A percentile compares a stretch with the other conserved stretches of the same genome.
These are phyloP conservation scores for Calliopum simillimum DNA, from an alignment of 2,888 invertebrate genomes.

Conservation along the genomic window DNA sequence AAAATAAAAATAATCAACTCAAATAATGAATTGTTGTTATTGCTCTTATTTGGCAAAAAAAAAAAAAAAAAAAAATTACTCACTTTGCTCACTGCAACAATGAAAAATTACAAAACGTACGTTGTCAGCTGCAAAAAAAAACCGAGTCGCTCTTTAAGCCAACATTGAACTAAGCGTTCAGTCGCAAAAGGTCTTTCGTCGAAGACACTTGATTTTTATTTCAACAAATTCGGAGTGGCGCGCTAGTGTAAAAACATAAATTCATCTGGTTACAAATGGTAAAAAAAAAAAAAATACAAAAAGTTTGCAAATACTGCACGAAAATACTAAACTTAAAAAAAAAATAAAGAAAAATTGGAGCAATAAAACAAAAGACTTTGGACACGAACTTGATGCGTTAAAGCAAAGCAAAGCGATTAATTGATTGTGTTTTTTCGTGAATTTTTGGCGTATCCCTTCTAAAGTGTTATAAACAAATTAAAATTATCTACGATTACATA, in stretches of 20 bases:
- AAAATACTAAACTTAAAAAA: neutral
- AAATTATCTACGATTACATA: neutral
- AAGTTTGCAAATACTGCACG: conserved; percentile 19
- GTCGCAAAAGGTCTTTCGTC: conserved; percentile 29
- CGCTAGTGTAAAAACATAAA: conserved; percentile 35
- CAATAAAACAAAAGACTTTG: conserved; percentile 27
- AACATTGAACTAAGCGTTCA: conserved; percentile 2
- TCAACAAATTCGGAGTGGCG: conserved; percentile 25
- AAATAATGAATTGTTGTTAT: too few relatives aligned
- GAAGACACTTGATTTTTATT: conserved; percentile 17
- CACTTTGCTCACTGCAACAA: too few relatives aligned
- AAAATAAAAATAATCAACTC: too few relatives aligned
- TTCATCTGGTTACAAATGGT: conserved; percentile 44
- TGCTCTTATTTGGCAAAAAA: too few relatives aligned
- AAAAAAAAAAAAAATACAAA: conserved; percentile 9
- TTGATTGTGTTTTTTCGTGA: neutral
- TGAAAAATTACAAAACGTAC: too few relatives aligned
- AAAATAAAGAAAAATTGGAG: too few relatives aligned
- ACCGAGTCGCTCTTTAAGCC: conserved; percentile 20
- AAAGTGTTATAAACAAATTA: neutral
- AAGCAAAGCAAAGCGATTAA: neutral
- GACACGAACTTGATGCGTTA: conserved; percentile 9
- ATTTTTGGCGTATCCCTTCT: neutral
- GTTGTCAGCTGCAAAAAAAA: neutral
- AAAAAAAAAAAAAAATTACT: too few relatives aligned